A percentile compares a stretch with the other conserved stretches of the same genome.
These are phyloP conservation scores for Urosaurus nigricauda DNA, from an alignment of 2,797 vertebrate genomes.

Conservation along the genomic window DNA sequence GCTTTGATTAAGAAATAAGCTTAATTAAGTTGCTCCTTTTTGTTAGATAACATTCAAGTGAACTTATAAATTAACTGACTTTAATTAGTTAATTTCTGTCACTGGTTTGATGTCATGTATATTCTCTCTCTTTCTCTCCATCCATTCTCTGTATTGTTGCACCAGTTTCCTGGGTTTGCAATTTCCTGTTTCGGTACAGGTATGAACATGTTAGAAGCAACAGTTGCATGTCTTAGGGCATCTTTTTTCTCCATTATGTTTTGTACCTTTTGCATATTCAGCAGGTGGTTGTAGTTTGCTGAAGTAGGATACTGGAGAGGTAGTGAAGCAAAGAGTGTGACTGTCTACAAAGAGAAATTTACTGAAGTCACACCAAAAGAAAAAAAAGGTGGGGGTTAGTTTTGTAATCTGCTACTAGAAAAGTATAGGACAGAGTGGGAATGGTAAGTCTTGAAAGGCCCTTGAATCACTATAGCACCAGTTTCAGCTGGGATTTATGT, in stretches of 20 bases:
- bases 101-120: background rate
- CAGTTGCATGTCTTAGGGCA: constrained; percentile 55
- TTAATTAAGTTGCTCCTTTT: too few relatives aligned
- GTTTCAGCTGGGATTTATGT: background rate
- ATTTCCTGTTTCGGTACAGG: constrained; percentile 57
- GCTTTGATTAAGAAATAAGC: too few relatives aligned
- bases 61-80: too few relatives aligned
- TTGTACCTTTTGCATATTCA: constrained; percentile 54
- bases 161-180: constrained; percentile 34
- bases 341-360: background rate
- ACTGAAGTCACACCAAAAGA: background rate
- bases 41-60: too few relatives aligned
- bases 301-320: constrained; percentile 47
- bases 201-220: constrained; percentile 53
- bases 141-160: background rate
- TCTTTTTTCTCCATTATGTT: constrained; percentile 59
- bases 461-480: background rate
- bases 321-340: constrained; percentile 24
- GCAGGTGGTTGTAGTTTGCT: constrained; percentile 30
- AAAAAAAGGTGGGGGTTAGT: too few relatives aligned
- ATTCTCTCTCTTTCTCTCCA: background rate
- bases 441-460: background rate
- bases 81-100: too few relatives aligned
- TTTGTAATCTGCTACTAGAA: background rate
- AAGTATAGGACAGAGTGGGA: too few relatives aligned